Base-by-base conservation (phyloP, 2,888 invertebrate genomes). In the Hyposoter didymator region DNA sequence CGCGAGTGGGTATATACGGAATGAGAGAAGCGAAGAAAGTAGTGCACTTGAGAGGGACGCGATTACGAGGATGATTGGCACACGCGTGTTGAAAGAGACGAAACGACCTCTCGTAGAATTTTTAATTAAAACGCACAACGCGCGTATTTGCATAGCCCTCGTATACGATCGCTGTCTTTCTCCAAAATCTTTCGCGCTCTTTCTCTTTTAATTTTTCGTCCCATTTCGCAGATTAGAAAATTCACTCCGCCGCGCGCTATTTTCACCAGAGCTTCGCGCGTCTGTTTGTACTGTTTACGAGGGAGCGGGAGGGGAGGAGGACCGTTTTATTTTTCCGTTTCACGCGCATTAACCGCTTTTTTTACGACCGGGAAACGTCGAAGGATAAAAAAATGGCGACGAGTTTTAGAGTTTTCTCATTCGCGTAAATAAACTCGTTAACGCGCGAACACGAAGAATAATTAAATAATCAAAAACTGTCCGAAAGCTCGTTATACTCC, bases 51-150 rank as follows among this genome's bases (percentile, higher is more conserved):
- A 70, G 43, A n/a, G 47, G 67, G 75, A 79, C 64, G 75, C 82
- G 78, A 85, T 79, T 74, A 35, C 64, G 28, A 69, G 32, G 75
- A 85, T 79, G 82, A 85, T 82, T 82, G 85, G 85, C 75, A 78
- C 67, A 81, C 74, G 82, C 55, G 55, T 28, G 28, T 59, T 82
- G 72, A 78, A 32, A 32, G 35, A 17, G 35, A 17, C 78, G 70
- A 85, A 82, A 82, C 85, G 78, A 82, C 82, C 75, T 70, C 76
- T 81, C 82, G 75, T 82, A 79, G 82, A 85, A 85, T 59, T 85
- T 85, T 85, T 82, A 85, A 85, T 85, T 85, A 85, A 85, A 85
- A 85, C 85, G 85, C 85, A 85, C 82, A 76, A 85, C 79, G 79
- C 82, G 82, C 78, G 74, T 75, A 85, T 85, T 85, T 85, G 82